Base-by-base conservation (phyloP, 2,113 vertebrate species). In the Cephalopholis sonnerati region DNA sequence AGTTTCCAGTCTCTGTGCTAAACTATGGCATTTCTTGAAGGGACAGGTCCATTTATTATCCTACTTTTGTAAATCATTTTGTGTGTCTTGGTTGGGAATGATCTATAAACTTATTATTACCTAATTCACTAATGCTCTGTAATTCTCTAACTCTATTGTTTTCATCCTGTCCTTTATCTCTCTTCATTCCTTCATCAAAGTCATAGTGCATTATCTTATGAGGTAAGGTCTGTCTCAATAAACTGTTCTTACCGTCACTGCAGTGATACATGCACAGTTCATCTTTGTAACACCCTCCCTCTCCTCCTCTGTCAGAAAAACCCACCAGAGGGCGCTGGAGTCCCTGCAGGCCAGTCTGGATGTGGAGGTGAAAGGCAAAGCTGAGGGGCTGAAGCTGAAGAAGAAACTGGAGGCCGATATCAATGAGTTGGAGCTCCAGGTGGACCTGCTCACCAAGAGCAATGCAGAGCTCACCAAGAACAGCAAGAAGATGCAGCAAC, bases 261-360 rank as follows among this genome's bases (percentile, higher is more conserved):
- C 58, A 54, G 36, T 3, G 0, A 54, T 2, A 54, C 1, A 51
- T 58, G 25, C 55, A 41, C 18, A 8, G 12, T 39, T 15, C 39
- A 3, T 16, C 13, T 41, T 15, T 53, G 11, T 2, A 68, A 9
- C 5, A 12, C 48, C 13, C 13, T 65, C 24, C 18, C 10, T 77
- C 24, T 7, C 3, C 29, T 29, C 32, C 20, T 59, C 17, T 27
- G 1, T 65, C 78, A 96, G 96, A 58, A 96, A 96, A 86, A 88
- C 86, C 83, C 94, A 96, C 89, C 95, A 96, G 92, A 94, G 94
- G 86, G 94, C 93, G 10, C 16, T 95, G 41, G 96, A 96, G 81
- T 94, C 95, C 13, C 72, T 96, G 41, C 95, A 96, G 91, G 94
- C 95, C 85, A 95, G 89, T 65, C 87, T 96, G 79, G 95, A 96